phyloP scores from a whole-genome alignment of 2,888 invertebrate species.

The Drosophila anomelani region DNA sequence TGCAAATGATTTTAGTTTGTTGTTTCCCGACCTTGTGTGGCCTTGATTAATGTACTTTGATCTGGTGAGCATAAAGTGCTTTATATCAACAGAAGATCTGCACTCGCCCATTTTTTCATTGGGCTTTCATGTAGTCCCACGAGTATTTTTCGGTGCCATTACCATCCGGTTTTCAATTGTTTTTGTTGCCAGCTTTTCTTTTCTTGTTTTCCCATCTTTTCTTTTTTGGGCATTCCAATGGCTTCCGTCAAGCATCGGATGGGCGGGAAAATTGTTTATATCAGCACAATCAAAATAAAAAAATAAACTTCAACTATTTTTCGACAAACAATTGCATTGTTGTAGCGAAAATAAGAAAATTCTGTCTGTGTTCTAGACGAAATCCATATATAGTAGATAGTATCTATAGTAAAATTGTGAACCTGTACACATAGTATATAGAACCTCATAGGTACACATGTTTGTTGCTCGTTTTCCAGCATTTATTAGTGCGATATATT shows the following conservation, averaged over 20 bases:
- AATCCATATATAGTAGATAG: conserved; percentile 18
- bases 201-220: conserved; percentile 32
- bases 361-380: conserved; percentile 15
- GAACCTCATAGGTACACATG: conserved; percentile 1
- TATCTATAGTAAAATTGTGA: conserved; percentile 17
- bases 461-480: conserved; percentile 32
- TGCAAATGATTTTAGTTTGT: conserved; percentile 31
- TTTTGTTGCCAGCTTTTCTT: conserved; percentile 15
- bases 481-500: conserved; percentile 68
- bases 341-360: conserved; percentile 3
- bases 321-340: conserved; percentile 62
- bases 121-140: conserved; percentile 40
- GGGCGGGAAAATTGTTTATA: conserved; percentile 66
- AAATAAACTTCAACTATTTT: conserved; percentile 72
- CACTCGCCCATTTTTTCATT: conserved; percentile 34
- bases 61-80: conserved; percentile 67
- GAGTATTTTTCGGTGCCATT: conserved; percentile 42
- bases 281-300: conserved; percentile 67
- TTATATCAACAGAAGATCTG: conserved; percentile 52
- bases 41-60: conserved; percentile 76
- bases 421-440: not conserved
- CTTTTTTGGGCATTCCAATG: conserved; percentile 59
- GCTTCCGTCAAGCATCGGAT: conserved; percentile 69
- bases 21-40: conserved; percentile 58
- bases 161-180: conserved; percentile 46